Base-by-base conservation (phyloP, 2,113 vertebrate species). In the Vulpes vulpes region DNA sequence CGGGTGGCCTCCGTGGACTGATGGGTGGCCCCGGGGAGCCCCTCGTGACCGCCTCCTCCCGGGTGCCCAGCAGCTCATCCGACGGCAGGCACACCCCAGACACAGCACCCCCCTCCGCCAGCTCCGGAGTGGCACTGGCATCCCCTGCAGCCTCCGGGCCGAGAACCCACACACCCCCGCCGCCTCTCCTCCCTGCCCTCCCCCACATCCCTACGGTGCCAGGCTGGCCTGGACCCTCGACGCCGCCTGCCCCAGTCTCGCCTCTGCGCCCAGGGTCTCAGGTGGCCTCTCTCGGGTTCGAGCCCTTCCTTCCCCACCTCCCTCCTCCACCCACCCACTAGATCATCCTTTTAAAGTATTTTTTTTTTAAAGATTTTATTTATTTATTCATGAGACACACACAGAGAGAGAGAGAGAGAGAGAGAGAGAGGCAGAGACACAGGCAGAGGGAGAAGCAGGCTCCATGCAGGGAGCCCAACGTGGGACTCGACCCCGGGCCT, bases 1-100 rank as follows among this genome's bases (percentile, higher is more conserved):
- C 14, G 0, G 0, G 32, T 6, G 22, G 1, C 7, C 57, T 2
- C 4, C 16, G 1, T 10, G 20, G 71, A n/a, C 14, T 14, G 62
- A 9, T 5, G n/a, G 10, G 55, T 4, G 22, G 55, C 4, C 12
- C n/a, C 23, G 43, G 43, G 35, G 82, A 15, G 14, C 1, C 11
- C 81, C 62, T 38, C 32, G 0, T 0, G 0, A 25, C n/a, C 19
- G 22, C 23, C 19, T 78, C 60, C 55, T 88, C n/a, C 57, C 6
- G 10, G 11, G 5, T 11, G 11, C 25, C 67, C 49, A 0, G 30
- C 0, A 3, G 32, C 38, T 64, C n/a, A 62, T 23, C 51, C 53
- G 59, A 78, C 3, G 14, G 22, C 57, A 85, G 20, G 22, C 57
- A 85, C 5, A 19, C 5, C 35, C 79, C 71, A 4, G 5, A 35